Conservation (phyloP, 2,797 vertebrate species). For the Chaunax sp. region DNA sequence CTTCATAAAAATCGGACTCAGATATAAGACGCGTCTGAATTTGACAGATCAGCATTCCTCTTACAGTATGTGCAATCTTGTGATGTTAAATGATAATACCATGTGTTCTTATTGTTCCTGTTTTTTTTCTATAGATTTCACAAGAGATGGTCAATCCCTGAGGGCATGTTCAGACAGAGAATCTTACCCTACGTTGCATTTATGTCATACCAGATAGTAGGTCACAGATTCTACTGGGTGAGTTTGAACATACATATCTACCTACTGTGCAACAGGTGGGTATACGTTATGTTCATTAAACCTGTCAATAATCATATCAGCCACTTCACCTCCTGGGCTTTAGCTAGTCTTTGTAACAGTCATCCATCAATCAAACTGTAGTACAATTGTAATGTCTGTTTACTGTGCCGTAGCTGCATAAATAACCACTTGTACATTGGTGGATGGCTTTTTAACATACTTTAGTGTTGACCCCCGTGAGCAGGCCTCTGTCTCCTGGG, state of each 20-base stretch:
- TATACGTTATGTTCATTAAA: not conserved
- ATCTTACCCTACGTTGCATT: not conserved
- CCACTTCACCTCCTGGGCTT: not conserved
- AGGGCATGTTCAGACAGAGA: not conserved
- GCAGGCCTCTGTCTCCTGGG: too few relatives aligned
- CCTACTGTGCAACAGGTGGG: not conserved
- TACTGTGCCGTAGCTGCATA: not conserved
- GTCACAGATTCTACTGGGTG: not conserved
- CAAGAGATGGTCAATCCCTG: not conserved
- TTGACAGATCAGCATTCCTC: not conserved
- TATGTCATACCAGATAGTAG: not conserved
- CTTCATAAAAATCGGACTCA: not conserved
- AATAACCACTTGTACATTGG: not conserved
- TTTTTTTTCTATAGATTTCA: not conserved
- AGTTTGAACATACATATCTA: not conserved
- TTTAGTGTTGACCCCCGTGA: too few relatives aligned
- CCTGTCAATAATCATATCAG: not conserved
- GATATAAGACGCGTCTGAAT: not conserved
- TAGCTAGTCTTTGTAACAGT: too few relatives aligned
- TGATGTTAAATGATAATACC: not conserved
- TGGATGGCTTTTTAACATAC: not conserved
- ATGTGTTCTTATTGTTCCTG: not conserved
- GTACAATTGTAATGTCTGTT: constrained; percentile 1
- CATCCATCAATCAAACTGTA: not conserved
- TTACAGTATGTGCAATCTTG: not conserved